phyloP scores from a whole-genome alignment of 1,140 invertebrate genomes.

The Aleiodes sp. region DNA sequence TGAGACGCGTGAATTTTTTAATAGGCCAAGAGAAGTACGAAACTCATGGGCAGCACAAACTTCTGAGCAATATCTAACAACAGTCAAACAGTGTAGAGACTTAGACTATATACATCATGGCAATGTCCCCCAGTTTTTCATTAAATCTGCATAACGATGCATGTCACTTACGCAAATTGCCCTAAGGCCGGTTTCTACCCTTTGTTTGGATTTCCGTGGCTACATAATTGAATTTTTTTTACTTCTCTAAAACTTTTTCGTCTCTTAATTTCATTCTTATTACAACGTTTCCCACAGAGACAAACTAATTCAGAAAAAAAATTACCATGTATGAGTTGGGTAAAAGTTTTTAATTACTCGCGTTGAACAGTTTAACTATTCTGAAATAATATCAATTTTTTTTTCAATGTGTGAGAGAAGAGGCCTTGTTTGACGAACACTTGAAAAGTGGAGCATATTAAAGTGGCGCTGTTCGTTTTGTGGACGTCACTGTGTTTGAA shows the following conservation, averaged over 20 bases:
- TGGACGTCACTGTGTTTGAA: not conserved
- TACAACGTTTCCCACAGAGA: not conserved
- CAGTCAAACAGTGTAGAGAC: slow-evolving; percentile 7
- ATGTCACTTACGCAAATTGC: slow-evolving; percentile 21
- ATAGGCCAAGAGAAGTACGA: not conserved
- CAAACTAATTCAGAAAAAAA: not conserved
- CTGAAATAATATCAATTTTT: not conserved
- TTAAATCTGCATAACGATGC: slow-evolving; percentile 17
- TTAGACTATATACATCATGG: not conserved
- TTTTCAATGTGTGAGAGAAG: not conserved
- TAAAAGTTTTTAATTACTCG: slow-evolving; percentile 1
- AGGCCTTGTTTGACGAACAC: not conserved
- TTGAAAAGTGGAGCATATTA: slow-evolving; percentile 3
- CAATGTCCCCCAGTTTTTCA: not conserved
- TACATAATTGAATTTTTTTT: slow-evolving; percentile 13
- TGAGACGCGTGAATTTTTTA: slow-evolving; percentile 15
- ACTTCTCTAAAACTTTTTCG: not conserved
- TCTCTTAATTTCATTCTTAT: slow-evolving; percentile 1
- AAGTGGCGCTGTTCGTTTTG: not conserved
- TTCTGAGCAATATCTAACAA: not conserved
- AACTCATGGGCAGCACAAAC: slow-evolving; percentile 1
- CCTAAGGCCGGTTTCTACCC: not conserved
- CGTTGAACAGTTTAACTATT: not conserved
- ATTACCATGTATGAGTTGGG: not conserved
- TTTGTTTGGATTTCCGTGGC: slow-evolving; percentile 11